Conservation (phyloP, 2,113 vertebrate species). For the Candoia aspera region DNA sequence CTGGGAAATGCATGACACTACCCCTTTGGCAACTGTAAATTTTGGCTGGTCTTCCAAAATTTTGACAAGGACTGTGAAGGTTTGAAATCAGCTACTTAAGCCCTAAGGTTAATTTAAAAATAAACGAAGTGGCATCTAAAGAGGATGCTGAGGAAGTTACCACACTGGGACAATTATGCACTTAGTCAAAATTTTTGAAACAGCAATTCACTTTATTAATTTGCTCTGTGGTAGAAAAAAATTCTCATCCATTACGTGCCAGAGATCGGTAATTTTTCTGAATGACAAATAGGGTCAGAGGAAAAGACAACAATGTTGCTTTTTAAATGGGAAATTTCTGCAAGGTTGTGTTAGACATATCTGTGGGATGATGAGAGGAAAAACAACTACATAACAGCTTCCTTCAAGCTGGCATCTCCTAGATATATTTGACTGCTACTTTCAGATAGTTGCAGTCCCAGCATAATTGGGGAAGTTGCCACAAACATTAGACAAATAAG, state of each 20-base stretch:
- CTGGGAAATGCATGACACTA: not conserved
- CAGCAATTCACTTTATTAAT: conserved; percentile 15
- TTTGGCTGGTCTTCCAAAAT: not conserved
- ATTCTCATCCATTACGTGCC: not conserved
- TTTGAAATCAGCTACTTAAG: not conserved
- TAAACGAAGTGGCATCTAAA: not conserved
- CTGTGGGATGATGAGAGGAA: not conserved
- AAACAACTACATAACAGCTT: not conserved
- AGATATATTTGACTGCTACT: not conserved
- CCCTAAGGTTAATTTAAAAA: not conserved
- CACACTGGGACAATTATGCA: not conserved
- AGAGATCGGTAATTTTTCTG: not conserved
- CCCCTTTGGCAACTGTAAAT: not conserved
- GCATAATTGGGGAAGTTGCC: not conserved
- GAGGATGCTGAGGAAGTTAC: not conserved
- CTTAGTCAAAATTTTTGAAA: conserved; percentile 15
- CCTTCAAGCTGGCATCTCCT: not conserved
- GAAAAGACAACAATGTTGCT: not conserved
- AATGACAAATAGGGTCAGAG: not conserved
- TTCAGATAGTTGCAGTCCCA: not conserved
- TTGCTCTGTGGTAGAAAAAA: not conserved
- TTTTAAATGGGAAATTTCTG: not conserved
- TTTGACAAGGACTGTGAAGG: not conserved
- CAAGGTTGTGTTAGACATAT: not conserved
- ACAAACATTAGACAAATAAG: not conserved